Percentiles rank a stretch among this genome's conserved stretches.
phyloP scores from a whole-genome alignment of 2,888 invertebrate genomes.

The Lacanobia wlatinum region DNA sequence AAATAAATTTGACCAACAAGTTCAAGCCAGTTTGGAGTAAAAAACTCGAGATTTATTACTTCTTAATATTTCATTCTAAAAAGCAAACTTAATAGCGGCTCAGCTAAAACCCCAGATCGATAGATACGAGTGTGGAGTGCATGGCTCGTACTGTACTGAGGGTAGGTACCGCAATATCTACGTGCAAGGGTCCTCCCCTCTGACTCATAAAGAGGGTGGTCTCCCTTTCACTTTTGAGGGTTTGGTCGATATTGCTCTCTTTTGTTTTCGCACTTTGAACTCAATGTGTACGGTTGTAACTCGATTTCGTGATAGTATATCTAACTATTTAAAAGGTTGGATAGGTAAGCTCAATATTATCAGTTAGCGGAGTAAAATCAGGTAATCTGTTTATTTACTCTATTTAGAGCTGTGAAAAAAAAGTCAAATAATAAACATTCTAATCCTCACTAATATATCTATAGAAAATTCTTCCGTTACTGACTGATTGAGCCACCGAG shows the following conservation, averaged over 20 bases:
- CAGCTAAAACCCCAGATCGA: slow-evolving; percentile 73
- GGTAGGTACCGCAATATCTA: slow-evolving; percentile 83
- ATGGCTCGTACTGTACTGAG: slow-evolving; percentile 80
- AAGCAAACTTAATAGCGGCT: slow-evolving; percentile 58
- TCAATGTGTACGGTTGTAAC: slow-evolving; percentile 67
- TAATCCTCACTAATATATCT: too few relatives aligned
- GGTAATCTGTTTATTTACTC: background rate
- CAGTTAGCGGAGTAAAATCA: background rate
- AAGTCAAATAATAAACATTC: too few relatives aligned
- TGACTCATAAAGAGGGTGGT: slow-evolving; percentile 90
- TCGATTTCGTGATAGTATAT: slow-evolving; percentile 66
- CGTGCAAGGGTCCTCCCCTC: slow-evolving; percentile 89
- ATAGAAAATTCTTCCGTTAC: too few relatives aligned
- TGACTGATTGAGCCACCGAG: too few relatives aligned
- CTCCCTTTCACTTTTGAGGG: slow-evolving; percentile 88
- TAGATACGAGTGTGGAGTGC: slow-evolving; percentile 84
- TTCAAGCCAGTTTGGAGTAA: too few relatives aligned
- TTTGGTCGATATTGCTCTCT: slow-evolving; percentile 90
- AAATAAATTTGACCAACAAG: too few relatives aligned
- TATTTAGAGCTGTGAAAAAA: too few relatives aligned
- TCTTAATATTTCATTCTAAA: slow-evolving; percentile 10
- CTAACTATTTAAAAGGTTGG: slow-evolving; percentile 61
- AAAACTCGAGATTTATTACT: background rate
- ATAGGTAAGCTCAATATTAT: slow-evolving; percentile 32
- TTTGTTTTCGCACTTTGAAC: slow-evolving; percentile 88